Conservation (phyloP, 2,888 invertebrate species). For the Oxytorus armatus region DNA sequence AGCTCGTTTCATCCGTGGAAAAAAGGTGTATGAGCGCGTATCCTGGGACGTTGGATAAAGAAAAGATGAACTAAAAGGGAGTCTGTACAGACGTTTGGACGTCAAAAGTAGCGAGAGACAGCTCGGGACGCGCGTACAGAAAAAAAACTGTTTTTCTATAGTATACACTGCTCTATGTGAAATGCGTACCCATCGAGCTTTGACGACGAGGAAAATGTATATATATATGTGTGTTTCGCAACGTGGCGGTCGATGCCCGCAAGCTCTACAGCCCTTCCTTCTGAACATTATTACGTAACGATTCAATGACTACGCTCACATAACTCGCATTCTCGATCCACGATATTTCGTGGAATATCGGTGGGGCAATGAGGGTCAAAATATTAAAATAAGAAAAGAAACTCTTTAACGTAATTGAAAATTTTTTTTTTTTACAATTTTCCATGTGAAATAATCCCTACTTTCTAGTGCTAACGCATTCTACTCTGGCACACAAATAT, state of each 20-base stretch:
- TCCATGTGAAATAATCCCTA: too few relatives aligned
- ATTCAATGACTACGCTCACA: slow-evolving; percentile 15
- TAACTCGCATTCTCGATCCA: too few relatives aligned
- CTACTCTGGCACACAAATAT: too few relatives aligned
- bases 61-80: slow-evolving; percentile 23
- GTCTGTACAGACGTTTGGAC: slow-evolving; percentile 10
- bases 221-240: slow-evolving; percentile 1
- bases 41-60: not conserved
- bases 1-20: too few relatives aligned
- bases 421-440: too few relatives aligned
- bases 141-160: slow-evolving; percentile 5
- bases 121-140: not conserved
- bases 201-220: slow-evolving; percentile 10
- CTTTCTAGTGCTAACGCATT: too few relatives aligned
- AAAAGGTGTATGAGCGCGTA: not conserved
- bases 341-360: too few relatives aligned
- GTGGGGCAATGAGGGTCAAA: too few relatives aligned
- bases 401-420: too few relatives aligned
- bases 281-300: slow-evolving; percentile 12
- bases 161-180: not conserved
- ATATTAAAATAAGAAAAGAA: too few relatives aligned
- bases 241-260: slow-evolving; percentile 34
- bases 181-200: slow-evolving; percentile 24
- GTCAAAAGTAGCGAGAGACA: slow-evolving; percentile 43
- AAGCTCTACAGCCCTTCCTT: slow-evolving; percentile 4